phyloP scores from a whole-genome alignment of 1,140 invertebrate species.

The Coelopa frigida region DNA sequence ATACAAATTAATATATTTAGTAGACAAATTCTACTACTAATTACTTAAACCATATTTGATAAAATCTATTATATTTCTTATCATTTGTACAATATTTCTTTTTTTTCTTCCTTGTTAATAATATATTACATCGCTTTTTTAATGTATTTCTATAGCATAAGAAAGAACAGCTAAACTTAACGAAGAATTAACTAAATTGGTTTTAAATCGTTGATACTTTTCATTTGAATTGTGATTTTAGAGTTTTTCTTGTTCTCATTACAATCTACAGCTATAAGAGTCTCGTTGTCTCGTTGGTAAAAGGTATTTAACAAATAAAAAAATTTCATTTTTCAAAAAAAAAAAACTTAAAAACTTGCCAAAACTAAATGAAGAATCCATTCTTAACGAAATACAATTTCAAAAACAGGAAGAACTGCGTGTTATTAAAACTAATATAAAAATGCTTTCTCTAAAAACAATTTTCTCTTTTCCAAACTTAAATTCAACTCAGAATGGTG shows the following conservation, averaged over 20 bases:
- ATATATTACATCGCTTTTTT: no score
- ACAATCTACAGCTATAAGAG: constrained; percentile 15
- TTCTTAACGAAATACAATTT: constrained; percentile 13
- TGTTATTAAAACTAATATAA: constrained; percentile 22
- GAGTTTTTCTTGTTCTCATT: neutral
- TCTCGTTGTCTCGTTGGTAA: constrained; percentile 40
- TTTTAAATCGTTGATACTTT: neutral
- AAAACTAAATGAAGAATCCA: constrained; percentile 9
- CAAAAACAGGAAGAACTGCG: constrained; percentile 36
- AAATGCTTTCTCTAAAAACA: no score
- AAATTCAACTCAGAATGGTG: no score
- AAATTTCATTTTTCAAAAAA: neutral
- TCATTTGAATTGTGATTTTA: neutral
- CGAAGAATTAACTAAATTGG: constrained; percentile 1
- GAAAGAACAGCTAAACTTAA: constrained; percentile 3
- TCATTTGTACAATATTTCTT: constrained; percentile 15
- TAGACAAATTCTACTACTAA: no score
- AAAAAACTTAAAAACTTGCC: neutral
- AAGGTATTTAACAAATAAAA: constrained; percentile 7
- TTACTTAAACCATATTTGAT: no score
- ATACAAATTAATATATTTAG: no score
- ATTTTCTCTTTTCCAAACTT: no score
- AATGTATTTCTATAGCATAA: constrained; percentile 14
- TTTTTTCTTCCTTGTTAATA: constrained; percentile 19
- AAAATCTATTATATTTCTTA: no score